Percentiles rank a stretch among this genome's conserved stretches.
Evolutionary conservation across 2,797 vertebrate species (phyloP).

Genomic region (Enteromius afrohamiltoni): DNA sequence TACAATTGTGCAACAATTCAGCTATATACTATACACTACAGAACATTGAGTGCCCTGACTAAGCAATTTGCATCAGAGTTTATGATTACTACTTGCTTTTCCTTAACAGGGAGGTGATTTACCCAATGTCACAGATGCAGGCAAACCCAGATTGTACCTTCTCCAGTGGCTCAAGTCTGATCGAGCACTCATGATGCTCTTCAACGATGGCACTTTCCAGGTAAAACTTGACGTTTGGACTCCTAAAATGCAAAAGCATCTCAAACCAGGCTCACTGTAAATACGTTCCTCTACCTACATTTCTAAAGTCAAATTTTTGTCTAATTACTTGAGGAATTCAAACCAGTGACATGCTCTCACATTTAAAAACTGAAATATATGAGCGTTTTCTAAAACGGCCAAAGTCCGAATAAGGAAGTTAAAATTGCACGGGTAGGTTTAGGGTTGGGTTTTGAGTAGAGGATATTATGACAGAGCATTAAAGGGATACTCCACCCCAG

Average conservation of each 20-base stretch:
- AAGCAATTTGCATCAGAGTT: not conserved
- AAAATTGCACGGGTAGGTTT: too few relatives aligned
- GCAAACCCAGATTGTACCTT: conserved; percentile 83
- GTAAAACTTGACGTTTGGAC: conserved; percentile 65
- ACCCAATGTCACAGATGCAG: conserved; percentile 78
- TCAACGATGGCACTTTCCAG: conserved; percentile 90
- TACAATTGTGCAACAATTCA: not conserved
- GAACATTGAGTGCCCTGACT: not conserved
- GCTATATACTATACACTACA: not conserved
- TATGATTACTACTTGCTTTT: not conserved
- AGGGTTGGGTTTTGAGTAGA: too few relatives aligned
- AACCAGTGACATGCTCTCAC: too few relatives aligned
- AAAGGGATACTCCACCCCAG: too few relatives aligned
- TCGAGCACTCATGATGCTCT: conserved; percentile 90
- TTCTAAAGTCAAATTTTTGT: too few relatives aligned
- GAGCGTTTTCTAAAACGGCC: too few relatives aligned
- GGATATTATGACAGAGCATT: too few relatives aligned
- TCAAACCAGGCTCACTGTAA: too few relatives aligned
- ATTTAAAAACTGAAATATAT: too few relatives aligned
- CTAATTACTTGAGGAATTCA: too few relatives aligned
- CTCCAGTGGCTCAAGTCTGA: conserved; percentile 90
- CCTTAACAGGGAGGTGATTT: conserved; percentile 81
- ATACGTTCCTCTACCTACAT: too few relatives aligned
- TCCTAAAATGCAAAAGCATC: not conserved
- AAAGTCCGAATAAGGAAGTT: too few relatives aligned